Evolutionary conservation across 2,797 vertebrate species (phyloP).

Genomic region (Jordanella pulchra): DNA sequence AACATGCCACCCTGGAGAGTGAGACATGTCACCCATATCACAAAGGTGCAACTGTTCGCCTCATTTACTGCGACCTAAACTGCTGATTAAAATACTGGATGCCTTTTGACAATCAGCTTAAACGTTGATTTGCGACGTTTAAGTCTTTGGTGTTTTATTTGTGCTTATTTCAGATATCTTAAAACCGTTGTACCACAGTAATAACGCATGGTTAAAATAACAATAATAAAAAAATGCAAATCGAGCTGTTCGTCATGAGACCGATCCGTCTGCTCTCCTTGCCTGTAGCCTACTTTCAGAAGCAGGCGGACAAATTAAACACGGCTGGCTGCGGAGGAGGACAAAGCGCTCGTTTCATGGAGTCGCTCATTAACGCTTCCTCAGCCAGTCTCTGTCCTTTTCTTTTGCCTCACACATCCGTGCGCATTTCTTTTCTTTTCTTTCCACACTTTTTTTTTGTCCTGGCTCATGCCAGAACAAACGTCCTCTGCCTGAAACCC

Average conservation of each 20-base stretch:
- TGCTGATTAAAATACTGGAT: neutral
- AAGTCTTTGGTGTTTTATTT: neutral
- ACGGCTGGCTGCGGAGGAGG: conserved; percentile 75
- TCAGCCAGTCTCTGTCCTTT: conserved; percentile 5
- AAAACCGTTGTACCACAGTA: neutral
- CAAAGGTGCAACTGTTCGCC: neutral
- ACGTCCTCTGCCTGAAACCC: neutral
- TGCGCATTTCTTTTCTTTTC: neutral
- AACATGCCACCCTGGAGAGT: neutral
- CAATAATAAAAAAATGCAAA: conserved; percentile 4
- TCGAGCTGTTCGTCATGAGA: conserved; percentile 58
- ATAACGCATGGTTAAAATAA: neutral
- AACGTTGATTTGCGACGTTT: neutral
- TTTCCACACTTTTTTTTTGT: neutral
- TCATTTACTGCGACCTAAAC: neutral
- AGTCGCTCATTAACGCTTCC: conserved; percentile 63
- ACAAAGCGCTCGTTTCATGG: conserved; percentile 79
- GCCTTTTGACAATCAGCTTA: neutral
- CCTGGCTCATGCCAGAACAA: neutral
- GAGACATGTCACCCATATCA: neutral
- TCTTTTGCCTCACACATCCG: neutral
- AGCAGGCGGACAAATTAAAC: conserved; percentile 65
- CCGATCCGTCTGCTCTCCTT: conserved; percentile 51
- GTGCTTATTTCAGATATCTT: no score
- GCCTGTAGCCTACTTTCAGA: conserved; percentile 67